Conservation (phyloP, 1,140 invertebrate species). For the Drosophila murphyi region DNA sequence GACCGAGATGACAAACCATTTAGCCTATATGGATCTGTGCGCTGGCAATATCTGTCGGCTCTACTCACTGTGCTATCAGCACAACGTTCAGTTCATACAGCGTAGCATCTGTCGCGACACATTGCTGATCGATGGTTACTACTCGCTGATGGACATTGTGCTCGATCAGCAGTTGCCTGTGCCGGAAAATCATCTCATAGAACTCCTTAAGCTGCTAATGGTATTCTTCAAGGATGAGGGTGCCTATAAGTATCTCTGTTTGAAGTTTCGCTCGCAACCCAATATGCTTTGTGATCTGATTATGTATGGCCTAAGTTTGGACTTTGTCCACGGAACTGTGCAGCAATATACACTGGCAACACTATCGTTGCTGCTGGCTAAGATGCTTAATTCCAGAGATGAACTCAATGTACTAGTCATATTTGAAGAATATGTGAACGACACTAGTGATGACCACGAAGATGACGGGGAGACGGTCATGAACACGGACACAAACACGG, state of each 20-base stretch:
- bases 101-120: conserved; percentile 69
- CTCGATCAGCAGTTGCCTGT: background rate
- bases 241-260: conserved; percentile 41
- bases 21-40: conserved; percentile 45
- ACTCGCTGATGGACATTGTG: conserved; percentile 30
- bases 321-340: conserved; percentile 8
- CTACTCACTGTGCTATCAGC: conserved; percentile 52
- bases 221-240: conserved; percentile 64
- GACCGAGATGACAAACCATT: background rate
- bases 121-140: conserved; percentile 39
- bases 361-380: conserved; percentile 52
- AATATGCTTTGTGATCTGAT: conserved; percentile 45
- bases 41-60: conserved; percentile 55
- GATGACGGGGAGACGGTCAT: background rate
- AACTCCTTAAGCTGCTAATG: conserved; percentile 60
- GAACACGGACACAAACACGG: background rate
- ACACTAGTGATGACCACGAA: background rate
- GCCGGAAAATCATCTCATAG: conserved; percentile 22
- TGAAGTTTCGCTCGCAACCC: conserved; percentile 15
- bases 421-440: conserved; percentile 34
- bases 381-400: conserved; percentile 16
- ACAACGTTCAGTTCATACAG: conserved; percentile 62
- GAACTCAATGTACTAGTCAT: conserved; percentile 30
- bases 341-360: conserved; percentile 47
- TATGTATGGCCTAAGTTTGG: conserved; percentile 25